These are phyloP conservation scores for Flexamia atlantica DNA, from an alignment of 2,888 invertebrate genomes.

Conservation along the genomic window DNA sequence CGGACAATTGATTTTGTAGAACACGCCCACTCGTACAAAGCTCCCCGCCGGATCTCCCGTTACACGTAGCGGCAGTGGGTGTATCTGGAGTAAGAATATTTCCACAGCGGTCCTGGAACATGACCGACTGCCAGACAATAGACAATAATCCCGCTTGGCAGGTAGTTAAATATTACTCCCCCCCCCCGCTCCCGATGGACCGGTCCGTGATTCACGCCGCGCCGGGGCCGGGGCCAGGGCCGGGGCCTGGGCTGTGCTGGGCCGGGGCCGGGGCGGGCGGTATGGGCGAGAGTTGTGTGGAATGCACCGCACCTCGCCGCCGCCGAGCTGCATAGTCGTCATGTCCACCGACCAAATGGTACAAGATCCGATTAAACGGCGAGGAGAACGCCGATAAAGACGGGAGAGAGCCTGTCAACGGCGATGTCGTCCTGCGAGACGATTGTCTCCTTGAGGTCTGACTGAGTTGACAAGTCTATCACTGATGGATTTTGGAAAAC, in stretches of 20 bases:
- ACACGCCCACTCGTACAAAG: too few relatives aligned
- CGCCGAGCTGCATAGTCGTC: neutral
- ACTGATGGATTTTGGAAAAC: too few relatives aligned
- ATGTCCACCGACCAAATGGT: neutral
- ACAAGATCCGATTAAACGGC: neutral
- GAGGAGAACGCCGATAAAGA: too few relatives aligned
- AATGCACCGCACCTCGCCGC: neutral
- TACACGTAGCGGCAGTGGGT: neutral
- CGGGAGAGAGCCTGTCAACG: too few relatives aligned
- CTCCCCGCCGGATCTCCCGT: too few relatives aligned
- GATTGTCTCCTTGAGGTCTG: too few relatives aligned
- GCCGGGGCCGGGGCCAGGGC: neutral
- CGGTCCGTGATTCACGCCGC: slow-evolving; percentile 28
- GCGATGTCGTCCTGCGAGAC: too few relatives aligned
- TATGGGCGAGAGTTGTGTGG: neutral
- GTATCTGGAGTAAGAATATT: too few relatives aligned
- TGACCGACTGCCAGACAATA: slow-evolving; percentile 29
- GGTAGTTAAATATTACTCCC: slow-evolving; percentile 6
- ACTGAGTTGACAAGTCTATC: too few relatives aligned
- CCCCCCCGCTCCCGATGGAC: neutral
- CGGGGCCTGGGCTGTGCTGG: neutral
- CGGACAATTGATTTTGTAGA: too few relatives aligned
- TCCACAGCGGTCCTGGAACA: neutral
- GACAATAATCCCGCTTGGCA: slow-evolving; percentile 26
- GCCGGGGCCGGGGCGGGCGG: slow-evolving; percentile 9